phyloP scores from a whole-genome alignment of 2,888 invertebrate genomes.

The Erpobdella octoculata region DNA sequence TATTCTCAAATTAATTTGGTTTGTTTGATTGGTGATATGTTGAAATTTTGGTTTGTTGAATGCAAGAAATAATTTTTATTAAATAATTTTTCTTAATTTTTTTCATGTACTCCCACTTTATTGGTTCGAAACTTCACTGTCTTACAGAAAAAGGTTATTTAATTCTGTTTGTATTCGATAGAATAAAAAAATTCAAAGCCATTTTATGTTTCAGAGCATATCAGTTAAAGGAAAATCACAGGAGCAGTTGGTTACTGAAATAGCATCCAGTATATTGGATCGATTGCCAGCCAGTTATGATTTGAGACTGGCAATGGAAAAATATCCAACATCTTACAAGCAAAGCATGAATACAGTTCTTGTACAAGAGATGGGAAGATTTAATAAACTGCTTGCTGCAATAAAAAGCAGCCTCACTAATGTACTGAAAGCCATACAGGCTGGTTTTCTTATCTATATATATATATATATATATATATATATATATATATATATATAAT shows the following conservation, averaged over 20 bases:
- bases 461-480: constrained; percentile 32
- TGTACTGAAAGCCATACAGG: constrained; percentile 53
- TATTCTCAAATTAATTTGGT: too few relatives aligned
- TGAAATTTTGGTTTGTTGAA: too few relatives aligned
- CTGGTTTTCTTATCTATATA: too few relatives aligned
- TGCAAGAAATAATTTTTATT: too few relatives aligned
- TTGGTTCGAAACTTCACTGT: too few relatives aligned
- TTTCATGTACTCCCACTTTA: too few relatives aligned
- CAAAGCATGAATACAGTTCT: constrained; percentile 55
- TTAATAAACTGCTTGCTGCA: constrained; percentile 49
- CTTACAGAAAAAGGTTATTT: constrained; percentile 4
- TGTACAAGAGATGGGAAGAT: constrained; percentile 54
- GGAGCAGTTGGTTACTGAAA: constrained; percentile 70
- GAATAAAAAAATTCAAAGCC: too few relatives aligned
- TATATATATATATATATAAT: not conserved
- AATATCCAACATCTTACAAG: constrained; percentile 52
- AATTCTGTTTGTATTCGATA: too few relatives aligned
- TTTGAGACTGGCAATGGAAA: constrained; percentile 47
- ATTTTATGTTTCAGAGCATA: constrained; percentile 38
- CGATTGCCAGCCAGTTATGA: constrained; percentile 54
- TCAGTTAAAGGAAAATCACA: constrained; percentile 60
- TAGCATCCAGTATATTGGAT: constrained; percentile 69
- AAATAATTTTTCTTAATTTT: too few relatives aligned
- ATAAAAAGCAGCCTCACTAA: constrained; percentile 49
- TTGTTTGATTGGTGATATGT: too few relatives aligned